Base-by-base conservation (phyloP, 2,888 invertebrate genomes). In the Ischnus inquisitorius region DNA sequence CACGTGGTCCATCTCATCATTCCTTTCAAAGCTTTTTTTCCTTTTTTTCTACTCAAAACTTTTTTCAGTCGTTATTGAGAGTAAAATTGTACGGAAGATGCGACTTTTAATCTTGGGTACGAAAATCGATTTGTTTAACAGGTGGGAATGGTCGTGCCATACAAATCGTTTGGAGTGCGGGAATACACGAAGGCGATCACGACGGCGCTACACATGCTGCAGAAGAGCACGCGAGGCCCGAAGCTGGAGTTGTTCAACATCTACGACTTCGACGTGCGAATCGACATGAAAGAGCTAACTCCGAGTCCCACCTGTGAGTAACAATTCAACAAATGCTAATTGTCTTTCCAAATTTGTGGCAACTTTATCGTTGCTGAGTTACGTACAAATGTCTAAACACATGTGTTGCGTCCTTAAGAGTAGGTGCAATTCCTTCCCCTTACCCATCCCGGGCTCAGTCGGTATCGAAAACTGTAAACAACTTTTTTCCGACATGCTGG, bases 141-240 rank as follows among this genome's bases (percentile, higher is more conserved):
- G 92, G 96, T 97, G 88, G 97, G 97, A 62, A 95, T 97, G 92
- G 96, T 97, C 87, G 96, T 97, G 88, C 97, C 97, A 10, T 96
- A 96, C 92, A 97, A 96, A 91, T 95, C 96, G 87, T 97, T 97
- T 92, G 96, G 96, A 86, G 95, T 95, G 82, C 95, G 97, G 80
- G 96, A 96, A 91, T 97, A 96, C 93, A 95, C 95, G 79, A 96
- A 96, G 91, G 96, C 96, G 5, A 96, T 96, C 84, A 96, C 96
- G 84, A 95, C 95, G 74, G 96, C 97, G 54, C 95, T 96, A 89
- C 94, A 95, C 84, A 95, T 94, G 89, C 94, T 97, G 88, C 95
- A 96, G 90, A 95, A 96, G 83, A 93, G 91, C 82, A 92, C 93
- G 6, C 91, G 93, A 69, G 92, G 92, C 60, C 92, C 92, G 87